A percentile compares a stretch with the other conserved stretches of the same genome.
Evolutionary conservation across 2,888 invertebrate species (phyloP).

Genomic region (Andrena flavipes): DNA sequence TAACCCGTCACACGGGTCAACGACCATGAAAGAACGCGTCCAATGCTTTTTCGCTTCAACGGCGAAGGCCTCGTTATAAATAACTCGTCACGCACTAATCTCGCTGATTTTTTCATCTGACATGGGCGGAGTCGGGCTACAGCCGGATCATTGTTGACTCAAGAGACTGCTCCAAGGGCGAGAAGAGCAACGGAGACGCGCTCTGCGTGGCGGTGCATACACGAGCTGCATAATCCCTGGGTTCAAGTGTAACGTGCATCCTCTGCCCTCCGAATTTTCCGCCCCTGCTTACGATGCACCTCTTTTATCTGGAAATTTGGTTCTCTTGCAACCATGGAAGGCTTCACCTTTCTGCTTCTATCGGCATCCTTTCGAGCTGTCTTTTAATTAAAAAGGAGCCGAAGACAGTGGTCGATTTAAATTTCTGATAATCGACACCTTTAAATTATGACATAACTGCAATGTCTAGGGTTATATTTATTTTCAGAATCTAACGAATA

Average conservation of each 20-base stretch:
- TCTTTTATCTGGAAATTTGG: neutral
- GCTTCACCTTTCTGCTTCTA: neutral
- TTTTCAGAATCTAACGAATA: too few species aligned
- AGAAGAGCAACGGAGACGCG: slow-evolving; percentile 21
- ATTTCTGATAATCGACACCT: too few species aligned
- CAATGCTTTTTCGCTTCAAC: slow-evolving; percentile 19
- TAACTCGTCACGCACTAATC: slow-evolving; percentile 23
- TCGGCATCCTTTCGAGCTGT: too few species aligned
- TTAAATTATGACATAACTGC: too few species aligned
- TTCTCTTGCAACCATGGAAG: neutral
- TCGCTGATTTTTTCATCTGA: slow-evolving; percentile 38
- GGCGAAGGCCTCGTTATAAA: slow-evolving; percentile 5
- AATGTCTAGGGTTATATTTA: neutral
- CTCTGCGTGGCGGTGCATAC: slow-evolving; percentile 45
- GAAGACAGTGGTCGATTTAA: too few species aligned
- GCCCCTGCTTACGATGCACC: too few species aligned
- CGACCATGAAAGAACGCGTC: slow-evolving; percentile 45
- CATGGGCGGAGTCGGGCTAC: slow-evolving; percentile 24
- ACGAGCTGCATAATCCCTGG: slow-evolving; percentile 35
- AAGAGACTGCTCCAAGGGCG: slow-evolving; percentile 46
- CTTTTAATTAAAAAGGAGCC: too few species aligned
- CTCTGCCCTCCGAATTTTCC: neutral
- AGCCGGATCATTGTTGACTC: slow-evolving; percentile 41
- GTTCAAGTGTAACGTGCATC: slow-evolving; percentile 58
- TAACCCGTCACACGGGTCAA: slow-evolving; percentile 19